These are phyloP conservation scores for Ceratina japonica DNA, from an alignment of 1,140 invertebrate species.

Conservation along the genomic window DNA sequence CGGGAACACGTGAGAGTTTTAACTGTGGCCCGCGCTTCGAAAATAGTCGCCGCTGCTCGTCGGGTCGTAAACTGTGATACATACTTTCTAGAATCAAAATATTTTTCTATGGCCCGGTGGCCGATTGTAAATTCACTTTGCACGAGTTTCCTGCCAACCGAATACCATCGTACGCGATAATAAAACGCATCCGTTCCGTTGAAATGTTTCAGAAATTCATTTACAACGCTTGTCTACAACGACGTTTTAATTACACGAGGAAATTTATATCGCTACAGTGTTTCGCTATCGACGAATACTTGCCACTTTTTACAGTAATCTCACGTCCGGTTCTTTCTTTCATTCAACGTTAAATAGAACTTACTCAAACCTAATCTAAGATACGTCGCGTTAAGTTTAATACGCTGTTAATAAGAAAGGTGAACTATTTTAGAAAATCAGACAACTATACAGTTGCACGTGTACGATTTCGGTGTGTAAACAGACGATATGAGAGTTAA, in stretches of 20 bases:
- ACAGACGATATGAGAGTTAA: too few relatives aligned
- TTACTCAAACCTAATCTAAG: slow-evolving; percentile 2
- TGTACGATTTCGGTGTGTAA: too few relatives aligned
- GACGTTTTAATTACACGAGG: not conserved
- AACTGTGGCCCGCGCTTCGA: not conserved
- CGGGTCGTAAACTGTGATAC: not conserved
- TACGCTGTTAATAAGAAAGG: too few relatives aligned
- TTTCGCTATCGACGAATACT: slow-evolving; percentile 20
- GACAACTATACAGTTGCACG: too few relatives aligned
- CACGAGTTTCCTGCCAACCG: not conserved
- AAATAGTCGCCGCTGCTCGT: not conserved
- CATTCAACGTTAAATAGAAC: not conserved
- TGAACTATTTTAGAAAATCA: too few relatives aligned
- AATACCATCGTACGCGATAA: not conserved
- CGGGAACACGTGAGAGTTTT: slow-evolving; percentile 13
- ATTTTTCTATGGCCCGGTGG: not conserved
- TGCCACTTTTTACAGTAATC: not conserved
- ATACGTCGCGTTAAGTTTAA: too few relatives aligned
- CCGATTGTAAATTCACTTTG: slow-evolving; percentile 11
- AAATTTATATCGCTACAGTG: slow-evolving; percentile 14
- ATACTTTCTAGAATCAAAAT: slow-evolving; percentile 14
- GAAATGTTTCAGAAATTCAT: not conserved
- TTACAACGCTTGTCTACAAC: not conserved
- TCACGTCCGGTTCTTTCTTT: not conserved
- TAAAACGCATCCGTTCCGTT: not conserved